phyloP scores from a whole-genome alignment of 2,888 invertebrate species.

The Biston stratarius region DNA sequence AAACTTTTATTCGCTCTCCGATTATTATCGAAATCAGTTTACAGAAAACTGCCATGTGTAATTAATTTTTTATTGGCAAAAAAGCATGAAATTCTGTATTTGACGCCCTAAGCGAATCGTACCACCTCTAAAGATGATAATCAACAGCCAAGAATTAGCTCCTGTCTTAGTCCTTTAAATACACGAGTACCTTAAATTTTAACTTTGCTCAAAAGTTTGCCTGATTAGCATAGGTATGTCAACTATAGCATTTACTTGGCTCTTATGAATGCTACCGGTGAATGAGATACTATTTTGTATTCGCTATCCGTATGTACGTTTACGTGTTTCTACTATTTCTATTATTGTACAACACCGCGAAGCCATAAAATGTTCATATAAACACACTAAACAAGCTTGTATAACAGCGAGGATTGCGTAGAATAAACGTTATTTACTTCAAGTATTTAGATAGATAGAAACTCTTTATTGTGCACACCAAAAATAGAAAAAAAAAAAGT shows the following conservation, averaged over 20 bases:
- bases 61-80: too few species aligned
- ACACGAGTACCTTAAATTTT: neutral
- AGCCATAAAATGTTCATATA: constrained; percentile 40
- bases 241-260: constrained; percentile 40
- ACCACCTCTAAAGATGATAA: too few species aligned
- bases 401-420: neutral
- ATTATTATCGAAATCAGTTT: too few species aligned
- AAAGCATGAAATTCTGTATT: too few species aligned
- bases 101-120: too few species aligned
- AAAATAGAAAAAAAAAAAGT: too few species aligned
- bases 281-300: constrained; percentile 49
- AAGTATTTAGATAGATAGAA: too few species aligned
- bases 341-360: constrained; percentile 7
- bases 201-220: constrained; percentile 14
- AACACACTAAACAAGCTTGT: neutral
- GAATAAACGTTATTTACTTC: constrained; percentile 1
- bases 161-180: neutral
- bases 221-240: constrained; percentile 34
- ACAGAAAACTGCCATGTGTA: too few species aligned
- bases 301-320: constrained; percentile 36
- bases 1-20: too few species aligned
- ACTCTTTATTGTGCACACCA: too few species aligned
- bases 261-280: constrained; percentile 39
- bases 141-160: neutral
- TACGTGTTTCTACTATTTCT: constrained; percentile 24